Conservation (phyloP, 2,888 invertebrate genomes). For the Athalia cordata region DNA sequence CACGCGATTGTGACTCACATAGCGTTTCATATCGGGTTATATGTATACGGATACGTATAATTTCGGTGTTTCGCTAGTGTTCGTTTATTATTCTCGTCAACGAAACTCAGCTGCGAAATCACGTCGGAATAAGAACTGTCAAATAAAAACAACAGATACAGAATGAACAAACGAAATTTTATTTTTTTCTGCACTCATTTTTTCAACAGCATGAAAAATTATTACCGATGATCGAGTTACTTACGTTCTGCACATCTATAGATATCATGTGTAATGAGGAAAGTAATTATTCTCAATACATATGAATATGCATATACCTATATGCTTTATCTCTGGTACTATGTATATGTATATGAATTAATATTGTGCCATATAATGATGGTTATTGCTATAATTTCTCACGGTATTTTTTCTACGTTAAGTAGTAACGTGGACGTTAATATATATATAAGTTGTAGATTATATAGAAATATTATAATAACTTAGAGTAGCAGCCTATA, state of each 20-base stretch:
- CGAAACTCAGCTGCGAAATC: no score
- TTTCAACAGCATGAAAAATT: no score
- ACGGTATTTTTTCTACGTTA: conserved; percentile 3
- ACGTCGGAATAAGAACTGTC: no score
- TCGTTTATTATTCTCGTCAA: no score
- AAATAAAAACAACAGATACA: no score
- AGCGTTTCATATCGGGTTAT: conserved; percentile 1
- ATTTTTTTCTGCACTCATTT: no score
- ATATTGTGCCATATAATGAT: not conserved
- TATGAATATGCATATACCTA: not conserved
- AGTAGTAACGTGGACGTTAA: not conserved
- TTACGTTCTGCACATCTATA: no score
- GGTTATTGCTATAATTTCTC: conserved; percentile 5
- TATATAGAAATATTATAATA: no score
- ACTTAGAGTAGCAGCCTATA: not conserved
- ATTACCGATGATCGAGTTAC: no score
- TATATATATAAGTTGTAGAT: not conserved
- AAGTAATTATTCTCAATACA: not conserved
- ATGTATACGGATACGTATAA: not conserved
- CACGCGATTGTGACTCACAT: conserved; percentile 13
- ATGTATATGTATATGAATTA: not conserved
- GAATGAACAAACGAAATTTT: no score
- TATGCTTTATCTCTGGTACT: not conserved
- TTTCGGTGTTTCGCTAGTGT: no score
- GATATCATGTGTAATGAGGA: no score